Base-by-base conservation (phyloP, 2,888 invertebrate genomes). In the Nomada fabriciana region DNA sequence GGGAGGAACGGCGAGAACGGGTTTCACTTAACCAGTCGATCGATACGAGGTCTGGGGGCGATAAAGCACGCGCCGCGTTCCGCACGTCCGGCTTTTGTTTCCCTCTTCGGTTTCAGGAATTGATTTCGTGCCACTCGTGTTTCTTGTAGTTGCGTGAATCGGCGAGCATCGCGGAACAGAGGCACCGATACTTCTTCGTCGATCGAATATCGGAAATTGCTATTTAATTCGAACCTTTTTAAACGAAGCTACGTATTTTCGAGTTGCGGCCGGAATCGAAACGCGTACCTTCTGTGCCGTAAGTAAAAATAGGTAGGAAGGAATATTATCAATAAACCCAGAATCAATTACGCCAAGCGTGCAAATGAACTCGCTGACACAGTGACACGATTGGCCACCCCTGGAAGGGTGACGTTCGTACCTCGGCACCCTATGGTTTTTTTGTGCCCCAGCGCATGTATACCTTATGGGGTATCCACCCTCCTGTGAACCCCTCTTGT, bases 321-420 rank as follows among this genome's bases (percentile, higher is more conserved):
- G 13, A 5, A 13, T 23, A n/a, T 55, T 61, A 53, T 75, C 65
- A 53, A 78, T 42, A 25, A 52, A 75, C 63, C 20, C 29, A 36
- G n/a, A 75, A 82, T 71, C 77, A 52, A 71, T 80, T 47, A 57
- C 25, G 57, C 18, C 5, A 68, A 42, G 43, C 42, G 23, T 20
- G 20, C 11, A 43, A 47, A 69, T 36, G 60, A 52, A 15, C 75
- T 79, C 76, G 74, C 82, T 92, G 92, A 92, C 92, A 92, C 91
- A 92, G 90, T 92, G 91, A 92, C 92, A 92, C 92, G 89, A 87
- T 91, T 90, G 91, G 88, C 86, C 87, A 85, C 82, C 86, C 86
- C 86, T 86, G 82, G 76, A 85, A 80, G 82, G 88, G 81, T 69
- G 84, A 76, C 74, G 70, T 77, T 72, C 75, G 63, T 60, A 77